Percentiles rank a stretch among this genome's conserved stretches.
Conservation (phyloP, 2,888 invertebrate species). For the Noctuana brunneofusca region DNA sequence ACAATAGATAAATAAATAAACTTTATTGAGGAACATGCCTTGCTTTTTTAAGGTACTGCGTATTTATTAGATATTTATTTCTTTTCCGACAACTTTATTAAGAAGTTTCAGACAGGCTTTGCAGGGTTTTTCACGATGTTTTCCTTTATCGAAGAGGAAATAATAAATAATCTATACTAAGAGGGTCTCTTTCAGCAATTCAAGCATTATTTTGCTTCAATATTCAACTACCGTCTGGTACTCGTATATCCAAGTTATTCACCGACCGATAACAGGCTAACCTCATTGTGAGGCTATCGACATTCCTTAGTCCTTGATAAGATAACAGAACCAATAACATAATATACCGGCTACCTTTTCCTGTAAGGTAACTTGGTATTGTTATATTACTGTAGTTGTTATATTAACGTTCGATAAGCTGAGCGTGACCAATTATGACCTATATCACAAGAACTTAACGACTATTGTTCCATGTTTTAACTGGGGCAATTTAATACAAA, state of each 20-base stretch:
- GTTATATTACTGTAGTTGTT: background rate
- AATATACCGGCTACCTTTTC: background rate
- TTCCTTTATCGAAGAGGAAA: too few species aligned
- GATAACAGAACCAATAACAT: constrained; percentile 12
- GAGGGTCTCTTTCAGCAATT: too few species aligned
- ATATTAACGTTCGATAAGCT: background rate
- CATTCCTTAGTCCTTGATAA: constrained; percentile 9
- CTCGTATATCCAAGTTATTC: background rate
- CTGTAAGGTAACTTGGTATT: background rate
- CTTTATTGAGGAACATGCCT: too few species aligned
- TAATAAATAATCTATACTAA: too few species aligned
- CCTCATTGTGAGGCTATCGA: background rate
- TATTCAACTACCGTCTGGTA: too few species aligned
- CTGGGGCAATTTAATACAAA: constrained; percentile 1
- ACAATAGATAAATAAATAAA: too few species aligned
- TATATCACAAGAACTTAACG: constrained; percentile 7
- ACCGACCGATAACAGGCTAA: background rate
- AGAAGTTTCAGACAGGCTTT: too few species aligned
- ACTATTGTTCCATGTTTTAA: background rate
- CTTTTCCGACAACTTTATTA: too few species aligned
- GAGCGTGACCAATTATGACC: constrained; percentile 11
- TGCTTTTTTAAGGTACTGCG: too few species aligned
- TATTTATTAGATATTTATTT: too few species aligned
- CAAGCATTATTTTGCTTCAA: too few species aligned
- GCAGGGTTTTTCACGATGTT: too few species aligned